Evolutionary conservation across 1,140 invertebrate species (phyloP).

Genomic region (Chrysomallon squamiferum): DNA sequence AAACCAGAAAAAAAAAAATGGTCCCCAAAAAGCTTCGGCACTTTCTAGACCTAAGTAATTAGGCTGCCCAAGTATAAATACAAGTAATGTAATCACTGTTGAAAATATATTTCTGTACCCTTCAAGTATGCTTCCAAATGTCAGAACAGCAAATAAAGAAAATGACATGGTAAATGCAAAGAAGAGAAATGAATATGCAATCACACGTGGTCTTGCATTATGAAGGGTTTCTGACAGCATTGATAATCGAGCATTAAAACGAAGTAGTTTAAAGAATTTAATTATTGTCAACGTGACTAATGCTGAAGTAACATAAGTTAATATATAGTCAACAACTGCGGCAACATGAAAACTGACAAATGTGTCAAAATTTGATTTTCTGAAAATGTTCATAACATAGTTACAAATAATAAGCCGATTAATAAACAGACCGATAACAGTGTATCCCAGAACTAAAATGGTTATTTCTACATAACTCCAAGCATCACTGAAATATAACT

Average conservation of each 20-base stretch:
- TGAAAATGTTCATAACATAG: constrained; percentile 20
- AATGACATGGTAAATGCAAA: constrained; percentile 23
- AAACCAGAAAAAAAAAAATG: constrained; percentile 32
- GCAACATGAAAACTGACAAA: constrained; percentile 41
- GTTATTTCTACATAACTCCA: constrained; percentile 35
- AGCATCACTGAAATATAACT: constrained; percentile 17
- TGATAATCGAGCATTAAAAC: constrained; percentile 34
- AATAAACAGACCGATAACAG: constrained; percentile 32
- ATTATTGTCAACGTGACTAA: constrained; percentile 30
- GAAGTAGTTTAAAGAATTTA: constrained; percentile 36
- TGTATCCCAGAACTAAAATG: constrained; percentile 28
- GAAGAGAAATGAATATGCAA: constrained; percentile 18
- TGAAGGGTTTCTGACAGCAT: constrained; percentile 21
- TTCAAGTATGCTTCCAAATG: constrained; percentile 23
- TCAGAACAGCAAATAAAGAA: constrained; percentile 18
- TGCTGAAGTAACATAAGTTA: constrained; percentile 30
- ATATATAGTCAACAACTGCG: constrained; percentile 29
- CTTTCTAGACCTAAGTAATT: constrained; percentile 21
- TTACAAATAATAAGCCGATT: constrained; percentile 29
- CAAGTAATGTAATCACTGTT: constrained; percentile 25
- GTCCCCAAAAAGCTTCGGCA: constrained; percentile 24
- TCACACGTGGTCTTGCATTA: constrained; percentile 9
- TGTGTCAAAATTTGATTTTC: background rate
- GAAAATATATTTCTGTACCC: constrained; percentile 18
- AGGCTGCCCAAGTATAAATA: constrained; percentile 30